phyloP scores from a whole-genome alignment of 2,888 invertebrate genomes.

The Polietes domitor region DNA sequence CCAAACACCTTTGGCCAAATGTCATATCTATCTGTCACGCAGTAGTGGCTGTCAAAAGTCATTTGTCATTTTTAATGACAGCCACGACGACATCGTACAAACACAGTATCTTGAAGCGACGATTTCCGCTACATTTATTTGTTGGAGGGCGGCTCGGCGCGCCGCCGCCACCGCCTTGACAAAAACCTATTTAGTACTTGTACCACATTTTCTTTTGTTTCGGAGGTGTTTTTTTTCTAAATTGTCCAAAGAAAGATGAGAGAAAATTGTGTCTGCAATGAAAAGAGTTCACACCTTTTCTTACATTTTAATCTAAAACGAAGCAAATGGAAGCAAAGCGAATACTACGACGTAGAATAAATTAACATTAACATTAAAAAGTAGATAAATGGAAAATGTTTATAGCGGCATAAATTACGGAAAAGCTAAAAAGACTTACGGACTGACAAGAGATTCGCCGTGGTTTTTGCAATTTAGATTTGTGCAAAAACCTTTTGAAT shows the following conservation, averaged over 20 bases:
- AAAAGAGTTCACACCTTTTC: conserved; percentile 34
- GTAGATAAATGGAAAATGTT: conserved; percentile 8
- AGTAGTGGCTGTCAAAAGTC: conserved; percentile 59
- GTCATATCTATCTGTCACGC: conserved; percentile 59
- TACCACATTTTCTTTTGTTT: conserved; percentile 32
- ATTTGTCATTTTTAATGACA: conserved; percentile 66
- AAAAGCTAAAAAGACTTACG: neutral
- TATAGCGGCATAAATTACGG: conserved; percentile 14
- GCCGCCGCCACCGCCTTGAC: neutral
- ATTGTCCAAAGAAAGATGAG: neutral
- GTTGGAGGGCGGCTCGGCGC: neutral
- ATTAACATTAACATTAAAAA: conserved; percentile 24
- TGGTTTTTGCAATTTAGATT: neutral
- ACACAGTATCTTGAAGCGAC: conserved; percentile 14
- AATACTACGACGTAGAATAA: conserved; percentile 34
- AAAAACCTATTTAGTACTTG: conserved; percentile 46
- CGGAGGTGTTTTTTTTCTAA: neutral
- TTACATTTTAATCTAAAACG: neutral
- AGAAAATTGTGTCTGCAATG: neutral
- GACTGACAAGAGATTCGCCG: neutral
- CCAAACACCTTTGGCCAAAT: conserved; percentile 52
- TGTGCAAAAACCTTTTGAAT: too few relatives aligned
- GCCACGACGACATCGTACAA: conserved; percentile 33
- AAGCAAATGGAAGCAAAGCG: neutral
- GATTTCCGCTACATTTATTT: conserved; percentile 56